Evolutionary conservation across 2,888 invertebrate genomes (phyloP).

Genomic region (Melanophora roralis): DNA sequence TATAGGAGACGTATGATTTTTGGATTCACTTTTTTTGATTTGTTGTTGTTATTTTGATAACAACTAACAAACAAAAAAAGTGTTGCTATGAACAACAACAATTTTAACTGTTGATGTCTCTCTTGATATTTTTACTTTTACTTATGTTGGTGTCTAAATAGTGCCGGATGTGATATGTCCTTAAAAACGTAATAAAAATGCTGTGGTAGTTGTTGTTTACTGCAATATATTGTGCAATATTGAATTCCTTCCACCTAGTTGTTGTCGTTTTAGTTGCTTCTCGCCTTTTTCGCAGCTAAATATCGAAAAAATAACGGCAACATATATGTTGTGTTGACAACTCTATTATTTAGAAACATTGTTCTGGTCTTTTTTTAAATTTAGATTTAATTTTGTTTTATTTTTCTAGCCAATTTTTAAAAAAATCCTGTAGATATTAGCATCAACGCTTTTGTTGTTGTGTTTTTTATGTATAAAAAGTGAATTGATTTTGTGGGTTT

Average conservation of each 20-base stretch:
- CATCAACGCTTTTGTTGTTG: neutral
- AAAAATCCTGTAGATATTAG: neutral
- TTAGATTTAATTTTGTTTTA: neutral
- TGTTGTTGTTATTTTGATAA: neutral
- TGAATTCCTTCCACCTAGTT: constrained; percentile 16
- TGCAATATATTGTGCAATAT: constrained; percentile 1
- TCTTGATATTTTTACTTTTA: neutral
- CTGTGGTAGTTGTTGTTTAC: constrained; percentile 38
- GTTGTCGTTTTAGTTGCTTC: constrained; percentile 24
- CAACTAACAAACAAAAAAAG: neutral
- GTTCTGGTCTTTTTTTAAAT: too few species aligned
- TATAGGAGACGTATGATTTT: constrained; percentile 32
- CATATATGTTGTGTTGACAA: constrained; percentile 14
- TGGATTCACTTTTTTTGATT: neutral
- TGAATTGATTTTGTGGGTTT: constrained; percentile 20
- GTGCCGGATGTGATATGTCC: constrained; percentile 52
- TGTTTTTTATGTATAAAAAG: neutral
- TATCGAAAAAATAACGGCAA: constrained; percentile 23
- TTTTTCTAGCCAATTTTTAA: neutral
- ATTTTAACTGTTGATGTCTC: neutral
- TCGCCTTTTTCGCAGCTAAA: constrained; percentile 19
- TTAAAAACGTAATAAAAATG: constrained; percentile 54
- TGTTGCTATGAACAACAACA: neutral
- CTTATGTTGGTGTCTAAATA: constrained; percentile 8
- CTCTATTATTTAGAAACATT: constrained; percentile 22